phyloP scores from a whole-genome alignment of 2,888 invertebrate species.

The Neoitamus cyanurus region DNA sequence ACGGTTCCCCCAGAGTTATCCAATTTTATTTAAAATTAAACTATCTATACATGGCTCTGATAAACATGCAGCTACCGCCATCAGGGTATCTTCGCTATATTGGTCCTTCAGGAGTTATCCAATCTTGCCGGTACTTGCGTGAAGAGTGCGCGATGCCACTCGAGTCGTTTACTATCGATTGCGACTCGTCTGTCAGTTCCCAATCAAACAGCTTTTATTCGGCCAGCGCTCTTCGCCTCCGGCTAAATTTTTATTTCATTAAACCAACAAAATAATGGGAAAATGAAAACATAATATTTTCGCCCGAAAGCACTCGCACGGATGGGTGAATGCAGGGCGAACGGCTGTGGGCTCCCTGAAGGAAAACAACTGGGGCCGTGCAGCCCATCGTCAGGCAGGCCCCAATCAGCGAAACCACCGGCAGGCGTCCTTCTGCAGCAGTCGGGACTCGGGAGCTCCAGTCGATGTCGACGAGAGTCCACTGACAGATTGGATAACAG shows the following conservation, averaged over 20 bases:
- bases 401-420: neutral
- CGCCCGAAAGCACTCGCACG: constrained; percentile 1
- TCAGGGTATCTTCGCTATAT: too few species aligned
- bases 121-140: neutral
- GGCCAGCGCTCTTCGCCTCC: neutral
- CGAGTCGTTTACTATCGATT: neutral
- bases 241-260: constrained; percentile 28
- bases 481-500: constrained; percentile 31
- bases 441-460: neutral
- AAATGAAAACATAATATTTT: constrained; percentile 42
- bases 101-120: neutral
- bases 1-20: too few species aligned
- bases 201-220: constrained; percentile 12
- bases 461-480: neutral
- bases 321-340: neutral
- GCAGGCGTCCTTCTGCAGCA: neutral
- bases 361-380: neutral
- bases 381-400: neutral
- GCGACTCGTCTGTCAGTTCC: neutral
- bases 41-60: too few species aligned
- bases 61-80: too few species aligned
- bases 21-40: too few species aligned
- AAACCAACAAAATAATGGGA: constrained; percentile 29
- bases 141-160: neutral
- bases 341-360: neutral